Percentiles rank a stretch among this genome's conserved stretches.
Conservation (phyloP, 2,888 invertebrate species). For the Calameuta filiformis region DNA sequence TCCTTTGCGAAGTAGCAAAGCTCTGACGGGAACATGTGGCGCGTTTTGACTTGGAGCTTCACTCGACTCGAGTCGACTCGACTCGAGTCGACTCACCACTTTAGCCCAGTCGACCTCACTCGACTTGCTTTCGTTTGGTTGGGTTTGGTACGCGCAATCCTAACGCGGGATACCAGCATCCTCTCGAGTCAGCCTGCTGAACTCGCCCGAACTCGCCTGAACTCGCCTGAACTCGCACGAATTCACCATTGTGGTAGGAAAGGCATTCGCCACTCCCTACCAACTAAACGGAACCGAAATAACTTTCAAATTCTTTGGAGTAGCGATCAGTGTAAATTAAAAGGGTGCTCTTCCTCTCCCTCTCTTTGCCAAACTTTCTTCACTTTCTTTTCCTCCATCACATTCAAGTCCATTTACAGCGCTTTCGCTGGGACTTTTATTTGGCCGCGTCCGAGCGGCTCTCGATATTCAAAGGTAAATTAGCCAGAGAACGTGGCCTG, state of each 20-base stretch:
- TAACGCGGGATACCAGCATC: no score
- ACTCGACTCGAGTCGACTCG: no score
- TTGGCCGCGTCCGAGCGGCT: neutral
- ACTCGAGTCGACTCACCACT: no score
- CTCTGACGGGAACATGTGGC: constrained; percentile 9
- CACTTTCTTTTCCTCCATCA: neutral
- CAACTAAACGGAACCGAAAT: constrained; percentile 42
- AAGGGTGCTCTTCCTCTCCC: neutral
- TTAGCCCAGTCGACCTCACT: no score
- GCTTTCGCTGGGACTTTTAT: no score
- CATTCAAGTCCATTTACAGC: no score
- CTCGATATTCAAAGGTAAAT: neutral
- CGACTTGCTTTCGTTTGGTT: no score
- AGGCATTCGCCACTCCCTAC: constrained; percentile 17
- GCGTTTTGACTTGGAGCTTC: neutral
- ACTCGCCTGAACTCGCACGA: no score
- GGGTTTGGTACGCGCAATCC: no score
- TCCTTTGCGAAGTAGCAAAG: constrained; percentile 42
- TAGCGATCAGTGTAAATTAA: constrained; percentile 15
- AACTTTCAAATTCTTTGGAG: constrained; percentile 46
- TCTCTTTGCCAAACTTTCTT: neutral
- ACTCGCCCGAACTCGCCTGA: no score
- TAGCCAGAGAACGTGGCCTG: no score
- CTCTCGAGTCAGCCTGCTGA: no score
- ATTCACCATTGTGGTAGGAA: constrained; percentile 2